Evolutionary conservation across 1,140 invertebrate genomes (phyloP).

Genomic region (Arion vulgaris): DNA sequence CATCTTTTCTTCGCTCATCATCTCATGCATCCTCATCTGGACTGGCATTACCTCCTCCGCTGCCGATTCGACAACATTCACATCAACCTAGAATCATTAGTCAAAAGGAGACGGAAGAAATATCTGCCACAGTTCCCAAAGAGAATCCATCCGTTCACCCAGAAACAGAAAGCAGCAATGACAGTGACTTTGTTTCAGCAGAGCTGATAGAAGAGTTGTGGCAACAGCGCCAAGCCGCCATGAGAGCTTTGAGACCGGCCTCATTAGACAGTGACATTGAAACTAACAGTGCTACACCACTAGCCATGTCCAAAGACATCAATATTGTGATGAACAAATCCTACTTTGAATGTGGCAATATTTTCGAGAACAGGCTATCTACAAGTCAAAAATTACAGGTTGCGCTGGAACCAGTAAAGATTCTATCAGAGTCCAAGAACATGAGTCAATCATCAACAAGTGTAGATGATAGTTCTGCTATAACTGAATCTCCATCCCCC

Average conservation of each 20-base stretch:
- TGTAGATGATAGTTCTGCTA: background rate
- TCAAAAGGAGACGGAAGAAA: background rate
- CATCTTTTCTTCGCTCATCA: background rate
- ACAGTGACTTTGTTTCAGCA: constrained; percentile 35
- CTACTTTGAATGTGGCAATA: background rate
- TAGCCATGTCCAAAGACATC: background rate
- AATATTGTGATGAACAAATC: background rate
- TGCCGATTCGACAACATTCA: constrained; percentile 17
- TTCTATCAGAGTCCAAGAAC: background rate
- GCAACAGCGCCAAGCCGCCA: background rate
- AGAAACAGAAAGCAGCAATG: constrained; percentile 32
- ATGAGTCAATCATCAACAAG: background rate
- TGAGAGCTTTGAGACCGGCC: background rate
- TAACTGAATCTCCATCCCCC: background rate
- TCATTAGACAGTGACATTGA: background rate
- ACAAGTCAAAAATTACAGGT: background rate
- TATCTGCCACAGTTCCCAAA: background rate
- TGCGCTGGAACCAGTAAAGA: background rate
- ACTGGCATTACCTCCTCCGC: constrained; percentile 11
- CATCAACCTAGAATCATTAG: background rate
- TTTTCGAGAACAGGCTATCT: background rate
- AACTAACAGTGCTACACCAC: background rate
- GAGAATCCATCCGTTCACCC: background rate
- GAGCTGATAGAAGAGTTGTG: constrained; percentile 23
- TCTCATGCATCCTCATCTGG: background rate